Conservation (phyloP, 2,888 invertebrate genomes). For the Tineola bisselliella region DNA sequence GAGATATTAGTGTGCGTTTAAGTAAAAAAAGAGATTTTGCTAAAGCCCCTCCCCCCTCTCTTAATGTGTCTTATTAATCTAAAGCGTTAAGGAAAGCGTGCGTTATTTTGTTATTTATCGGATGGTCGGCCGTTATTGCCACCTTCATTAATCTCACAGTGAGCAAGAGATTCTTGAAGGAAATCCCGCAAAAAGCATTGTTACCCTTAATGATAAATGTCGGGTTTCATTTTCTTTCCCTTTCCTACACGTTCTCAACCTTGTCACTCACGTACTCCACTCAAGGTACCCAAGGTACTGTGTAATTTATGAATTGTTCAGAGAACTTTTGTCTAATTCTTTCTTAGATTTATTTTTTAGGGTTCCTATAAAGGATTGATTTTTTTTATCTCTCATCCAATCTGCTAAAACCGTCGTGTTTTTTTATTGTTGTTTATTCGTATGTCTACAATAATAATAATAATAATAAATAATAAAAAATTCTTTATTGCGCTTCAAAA, state of each 20-base stretch:
- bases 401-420: neutral
- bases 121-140: conserved; percentile 53
- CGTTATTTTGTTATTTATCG: conserved; percentile 62
- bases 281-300: conserved; percentile 34
- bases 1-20: neutral
- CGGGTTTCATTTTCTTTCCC: conserved; percentile 27
- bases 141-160: conserved; percentile 58
- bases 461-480: too few species aligned
- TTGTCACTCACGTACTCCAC: conserved; percentile 22
- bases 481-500: too few species aligned
- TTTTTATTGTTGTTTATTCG: too few species aligned
- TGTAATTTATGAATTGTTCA: conserved; percentile 49
- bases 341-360: conserved; percentile 24
- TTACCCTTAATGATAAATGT: conserved; percentile 59
- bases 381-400: neutral
- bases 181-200: conserved; percentile 61
- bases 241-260: conserved; percentile 18
- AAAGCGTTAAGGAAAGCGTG: conserved; percentile 40
- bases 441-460: too few species aligned
- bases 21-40: neutral
- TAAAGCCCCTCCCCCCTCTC: conserved; percentile 19
- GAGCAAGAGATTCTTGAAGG: conserved; percentile 41
- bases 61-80: conserved; percentile 50
- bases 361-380: neutral
- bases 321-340: conserved; percentile 43